phyloP scores from a whole-genome alignment of 1,140 invertebrate species.

The Piezodorus guildinii region DNA sequence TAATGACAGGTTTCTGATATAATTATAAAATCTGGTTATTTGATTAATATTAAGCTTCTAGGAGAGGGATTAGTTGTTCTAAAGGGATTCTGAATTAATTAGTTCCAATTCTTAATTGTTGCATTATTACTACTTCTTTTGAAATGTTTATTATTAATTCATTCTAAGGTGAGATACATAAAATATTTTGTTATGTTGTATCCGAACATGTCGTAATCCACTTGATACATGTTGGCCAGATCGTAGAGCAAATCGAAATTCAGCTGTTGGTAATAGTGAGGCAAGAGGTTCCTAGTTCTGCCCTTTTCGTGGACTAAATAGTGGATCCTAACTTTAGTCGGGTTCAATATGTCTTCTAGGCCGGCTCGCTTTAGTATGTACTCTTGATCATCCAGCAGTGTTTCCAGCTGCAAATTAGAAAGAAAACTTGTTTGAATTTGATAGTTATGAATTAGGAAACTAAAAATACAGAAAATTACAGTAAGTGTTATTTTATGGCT shows the following conservation, averaged over 20 bases:
- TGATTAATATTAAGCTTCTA: too few relatives aligned
- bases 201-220: slow-evolving; percentile 74
- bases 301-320: slow-evolving; percentile 59
- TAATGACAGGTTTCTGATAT: too few relatives aligned
- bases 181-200: slow-evolving; percentile 40
- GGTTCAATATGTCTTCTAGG: slow-evolving; percentile 59
- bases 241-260: slow-evolving; percentile 58
- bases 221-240: slow-evolving; percentile 69
- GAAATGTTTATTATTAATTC: neutral
- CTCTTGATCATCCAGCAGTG: slow-evolving; percentile 61
- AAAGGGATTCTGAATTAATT: too few relatives aligned
- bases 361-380: slow-evolving; percentile 64
- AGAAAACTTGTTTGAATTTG: too few relatives aligned
- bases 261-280: slow-evolving; percentile 61
- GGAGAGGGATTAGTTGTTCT: too few relatives aligned
- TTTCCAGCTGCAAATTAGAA: slow-evolving; percentile 20
- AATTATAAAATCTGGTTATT: too few relatives aligned
- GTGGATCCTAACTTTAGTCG: slow-evolving; percentile 48
- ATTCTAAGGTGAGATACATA: slow-evolving; percentile 8
- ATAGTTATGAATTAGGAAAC: too few relatives aligned
- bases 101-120: too few relatives aligned
- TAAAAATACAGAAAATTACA: too few relatives aligned
- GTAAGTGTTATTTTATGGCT: too few relatives aligned
- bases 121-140: too few relatives aligned
- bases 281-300: slow-evolving; percentile 47